Evolutionary conservation across 2,797 vertebrate genomes (phyloP).

Genomic region (Masticophis lateralis): DNA sequence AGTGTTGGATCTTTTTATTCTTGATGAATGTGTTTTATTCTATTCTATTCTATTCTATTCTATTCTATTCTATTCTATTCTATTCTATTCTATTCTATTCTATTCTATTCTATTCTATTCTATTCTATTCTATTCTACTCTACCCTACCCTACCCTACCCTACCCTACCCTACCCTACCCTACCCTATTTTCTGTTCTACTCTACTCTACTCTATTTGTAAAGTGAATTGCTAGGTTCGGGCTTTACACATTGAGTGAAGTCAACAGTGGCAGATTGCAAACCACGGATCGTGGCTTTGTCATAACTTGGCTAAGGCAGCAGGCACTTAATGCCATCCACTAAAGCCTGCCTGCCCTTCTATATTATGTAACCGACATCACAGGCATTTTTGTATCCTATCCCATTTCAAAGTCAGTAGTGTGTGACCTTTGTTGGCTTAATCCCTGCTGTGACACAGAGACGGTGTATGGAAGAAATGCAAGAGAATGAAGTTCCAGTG

Average conservation of each 20-base stretch:
- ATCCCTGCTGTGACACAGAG: background rate
- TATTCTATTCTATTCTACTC: too few species aligned
- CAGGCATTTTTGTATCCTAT: background rate
- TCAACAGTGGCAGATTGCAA: background rate
- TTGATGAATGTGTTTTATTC: too few species aligned
- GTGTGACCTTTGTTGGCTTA: background rate
- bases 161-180: too few species aligned
- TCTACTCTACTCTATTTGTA: background rate
- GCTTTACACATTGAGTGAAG: background rate
- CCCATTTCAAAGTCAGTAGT: background rate
- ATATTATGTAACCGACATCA: background rate
- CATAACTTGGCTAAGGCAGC: background rate
- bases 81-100: too few species aligned
- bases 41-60: too few species aligned
- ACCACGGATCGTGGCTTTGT: background rate
- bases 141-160: too few species aligned
- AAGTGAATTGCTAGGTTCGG: background rate
- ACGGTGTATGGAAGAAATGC: background rate
- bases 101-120: too few species aligned
- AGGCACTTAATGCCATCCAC: background rate
- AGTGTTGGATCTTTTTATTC: too few species aligned
- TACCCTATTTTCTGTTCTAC: too few species aligned
- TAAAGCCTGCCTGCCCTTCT: background rate
- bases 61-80: too few species aligned
- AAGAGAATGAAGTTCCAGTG: background rate